phyloP scores from a whole-genome alignment of 2,888 invertebrate species.

The Crematogaster levior region DNA sequence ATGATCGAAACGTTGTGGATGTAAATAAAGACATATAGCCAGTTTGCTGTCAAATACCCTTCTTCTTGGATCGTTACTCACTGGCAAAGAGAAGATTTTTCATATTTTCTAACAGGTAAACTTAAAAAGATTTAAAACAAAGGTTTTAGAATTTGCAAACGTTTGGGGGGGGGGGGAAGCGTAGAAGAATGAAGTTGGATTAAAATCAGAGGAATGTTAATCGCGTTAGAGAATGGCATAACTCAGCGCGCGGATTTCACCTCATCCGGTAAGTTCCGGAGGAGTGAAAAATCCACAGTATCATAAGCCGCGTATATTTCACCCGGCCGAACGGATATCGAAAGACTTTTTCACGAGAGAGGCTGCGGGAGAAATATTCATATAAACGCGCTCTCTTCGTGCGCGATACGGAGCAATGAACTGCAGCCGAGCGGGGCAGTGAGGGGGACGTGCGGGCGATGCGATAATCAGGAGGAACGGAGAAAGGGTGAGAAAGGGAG shows the following conservation, averaged over 20 bases:
- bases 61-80: too few species aligned
- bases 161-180: background rate
- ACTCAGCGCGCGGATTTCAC: background rate
- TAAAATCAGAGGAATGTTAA: background rate
- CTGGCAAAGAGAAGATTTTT: too few species aligned
- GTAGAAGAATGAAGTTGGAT: background rate
- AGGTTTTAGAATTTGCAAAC: background rate
- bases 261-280: background rate
- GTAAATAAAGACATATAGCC: too few species aligned
- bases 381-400: background rate
- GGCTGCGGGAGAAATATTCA: conserved; percentile 15
- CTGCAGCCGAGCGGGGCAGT: background rate
- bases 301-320: background rate
- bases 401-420: conserved; percentile 36
- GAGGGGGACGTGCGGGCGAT: conserved; percentile 9
- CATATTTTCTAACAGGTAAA: too few species aligned
- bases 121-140: background rate
- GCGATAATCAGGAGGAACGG: conserved; percentile 28
- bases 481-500: conserved; percentile 37
- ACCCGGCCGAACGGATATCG: background rate
- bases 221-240: background rate
- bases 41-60: too few species aligned
- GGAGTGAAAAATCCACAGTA: background rate
- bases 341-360: conserved; percentile 14
- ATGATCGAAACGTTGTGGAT: too few species aligned